phyloP scores from a whole-genome alignment of 2,888 invertebrate species.

The Lasioglossum calceatum region DNA sequence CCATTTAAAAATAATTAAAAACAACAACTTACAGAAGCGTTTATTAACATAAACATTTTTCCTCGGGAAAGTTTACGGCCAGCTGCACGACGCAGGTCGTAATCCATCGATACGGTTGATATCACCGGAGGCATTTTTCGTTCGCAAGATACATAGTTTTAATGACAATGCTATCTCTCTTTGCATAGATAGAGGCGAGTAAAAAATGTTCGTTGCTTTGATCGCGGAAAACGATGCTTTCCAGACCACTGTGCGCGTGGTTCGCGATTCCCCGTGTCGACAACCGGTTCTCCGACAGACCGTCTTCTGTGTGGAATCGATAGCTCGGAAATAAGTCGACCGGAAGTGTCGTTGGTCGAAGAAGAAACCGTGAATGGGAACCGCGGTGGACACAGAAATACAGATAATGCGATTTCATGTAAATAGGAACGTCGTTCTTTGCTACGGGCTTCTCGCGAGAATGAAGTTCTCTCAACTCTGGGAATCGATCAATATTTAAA shows the following conservation, averaged over 20 bases:
- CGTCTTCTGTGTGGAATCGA: slow-evolving; percentile 67
- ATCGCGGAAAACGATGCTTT: slow-evolving; percentile 12
- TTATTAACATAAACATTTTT: background rate
- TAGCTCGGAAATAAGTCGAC: slow-evolving; percentile 58
- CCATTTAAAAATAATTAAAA: too few relatives aligned
- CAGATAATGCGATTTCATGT: slow-evolving; percentile 16
- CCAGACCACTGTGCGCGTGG: background rate
- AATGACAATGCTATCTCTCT: background rate
- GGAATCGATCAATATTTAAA: too few relatives aligned
- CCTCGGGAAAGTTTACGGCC: background rate
- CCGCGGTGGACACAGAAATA: background rate
- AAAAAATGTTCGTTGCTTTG: background rate
- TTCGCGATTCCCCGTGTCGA: slow-evolving; percentile 41
- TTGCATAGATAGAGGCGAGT: background rate
- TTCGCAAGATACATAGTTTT: background rate
- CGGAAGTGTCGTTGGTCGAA: slow-evolving; percentile 37
- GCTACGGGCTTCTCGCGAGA: background rate
- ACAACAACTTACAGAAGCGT: too few relatives aligned
- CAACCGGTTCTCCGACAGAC: slow-evolving; percentile 58
- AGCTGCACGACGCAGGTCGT: background rate
- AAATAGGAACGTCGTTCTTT: background rate
- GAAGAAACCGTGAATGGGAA: slow-evolving; percentile 5
- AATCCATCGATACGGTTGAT: background rate
- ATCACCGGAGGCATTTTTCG: background rate
- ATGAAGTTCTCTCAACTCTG: too few relatives aligned